Conservation (phyloP, 2,113 vertebrate species). For the Ciconia boyciana region DNA sequence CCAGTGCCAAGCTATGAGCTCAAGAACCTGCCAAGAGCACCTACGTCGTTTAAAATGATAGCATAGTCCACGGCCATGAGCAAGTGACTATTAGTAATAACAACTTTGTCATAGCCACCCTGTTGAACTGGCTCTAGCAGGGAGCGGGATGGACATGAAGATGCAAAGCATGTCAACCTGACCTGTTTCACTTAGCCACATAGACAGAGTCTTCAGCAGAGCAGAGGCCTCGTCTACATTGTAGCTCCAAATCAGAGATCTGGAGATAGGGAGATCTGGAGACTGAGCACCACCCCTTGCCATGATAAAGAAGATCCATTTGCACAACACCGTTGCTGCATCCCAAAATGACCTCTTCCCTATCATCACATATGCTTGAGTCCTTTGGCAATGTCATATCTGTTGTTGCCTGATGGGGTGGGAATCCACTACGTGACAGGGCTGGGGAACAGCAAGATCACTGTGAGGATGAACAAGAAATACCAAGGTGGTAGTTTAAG, state of each 20-base stretch:
- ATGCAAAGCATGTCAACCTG: neutral
- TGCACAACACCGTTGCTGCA: neutral
- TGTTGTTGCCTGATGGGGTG: neutral
- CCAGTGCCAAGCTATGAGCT: neutral
- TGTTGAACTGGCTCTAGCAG: neutral
- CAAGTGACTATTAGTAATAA: neutral
- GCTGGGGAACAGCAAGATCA: neutral
- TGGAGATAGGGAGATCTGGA: neutral
- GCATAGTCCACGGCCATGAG: neutral
- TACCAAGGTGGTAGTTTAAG: neutral
- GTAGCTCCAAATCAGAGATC: neutral
- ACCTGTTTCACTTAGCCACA: neutral
- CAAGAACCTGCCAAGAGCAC: neutral
- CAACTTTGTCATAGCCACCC: neutral
- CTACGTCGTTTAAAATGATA: neutral
- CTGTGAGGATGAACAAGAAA: neutral
- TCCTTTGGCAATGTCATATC: neutral
- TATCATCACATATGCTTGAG: fast-evolving
- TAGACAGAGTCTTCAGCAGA: neutral
- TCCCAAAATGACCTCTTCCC: neutral
- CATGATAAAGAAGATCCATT: neutral
- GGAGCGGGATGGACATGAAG: neutral
- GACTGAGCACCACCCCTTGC: neutral
- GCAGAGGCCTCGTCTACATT: neutral
- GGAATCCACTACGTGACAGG: neutral